phyloP scores from a whole-genome alignment of 1,140 invertebrate genomes.

The Lepeophtheirus salmonis region DNA sequence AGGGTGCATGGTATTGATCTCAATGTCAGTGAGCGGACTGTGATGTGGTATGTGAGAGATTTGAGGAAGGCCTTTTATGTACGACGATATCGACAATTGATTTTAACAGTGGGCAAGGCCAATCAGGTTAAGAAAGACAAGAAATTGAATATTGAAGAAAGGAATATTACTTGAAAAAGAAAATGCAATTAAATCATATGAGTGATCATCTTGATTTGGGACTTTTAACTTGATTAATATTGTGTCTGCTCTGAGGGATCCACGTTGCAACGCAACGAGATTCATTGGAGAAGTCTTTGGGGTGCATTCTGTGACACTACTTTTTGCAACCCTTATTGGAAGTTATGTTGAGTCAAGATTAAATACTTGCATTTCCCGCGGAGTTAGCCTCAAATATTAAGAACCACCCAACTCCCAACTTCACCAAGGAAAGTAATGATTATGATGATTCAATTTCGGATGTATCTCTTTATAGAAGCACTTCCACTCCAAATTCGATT shows the following conservation, averaged over 20 bases:
- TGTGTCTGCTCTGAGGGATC: conserved; percentile 1
- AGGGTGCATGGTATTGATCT: no score
- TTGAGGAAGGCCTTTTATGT: no score
- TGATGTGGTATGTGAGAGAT: no score
- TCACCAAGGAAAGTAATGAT: not conserved
- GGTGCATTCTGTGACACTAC: not conserved
- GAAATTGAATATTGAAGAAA: no score
- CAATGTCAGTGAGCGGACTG: no score
- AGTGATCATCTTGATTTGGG: not conserved
- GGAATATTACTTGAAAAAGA: not conserved
- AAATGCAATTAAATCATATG: not conserved
- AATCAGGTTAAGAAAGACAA: no score
- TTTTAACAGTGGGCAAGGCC: no score
- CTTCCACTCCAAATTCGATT: no score
- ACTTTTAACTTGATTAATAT: not conserved
- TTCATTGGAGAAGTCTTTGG: not conserved
- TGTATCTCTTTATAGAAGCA: not conserved
- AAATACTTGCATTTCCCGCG: not conserved
- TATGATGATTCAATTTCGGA: not conserved
- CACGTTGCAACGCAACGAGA: not conserved
- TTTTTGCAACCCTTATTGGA: not conserved
- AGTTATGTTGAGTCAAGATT: not conserved
- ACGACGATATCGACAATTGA: no score
- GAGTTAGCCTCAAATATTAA: not conserved
- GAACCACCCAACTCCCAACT: not conserved